These are phyloP conservation scores for Coptotermes formosanus DNA, from an alignment of 1,140 invertebrate species.

Conservation along the genomic window DNA sequence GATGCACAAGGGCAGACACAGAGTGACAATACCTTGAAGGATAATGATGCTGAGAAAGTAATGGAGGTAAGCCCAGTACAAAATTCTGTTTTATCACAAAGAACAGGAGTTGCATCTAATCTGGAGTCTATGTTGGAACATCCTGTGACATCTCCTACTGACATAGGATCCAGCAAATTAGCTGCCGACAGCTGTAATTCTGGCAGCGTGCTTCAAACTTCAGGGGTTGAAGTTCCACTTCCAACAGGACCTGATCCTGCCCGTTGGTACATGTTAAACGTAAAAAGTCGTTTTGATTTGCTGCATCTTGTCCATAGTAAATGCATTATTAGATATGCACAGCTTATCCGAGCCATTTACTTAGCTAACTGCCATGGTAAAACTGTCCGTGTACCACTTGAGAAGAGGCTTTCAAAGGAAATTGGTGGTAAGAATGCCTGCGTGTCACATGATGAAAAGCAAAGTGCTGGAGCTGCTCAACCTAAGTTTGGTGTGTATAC, in stretches of 20 bases:
- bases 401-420: background rate
- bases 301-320: background rate
- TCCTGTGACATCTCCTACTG: background rate
- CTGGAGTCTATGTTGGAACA: background rate
- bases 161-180: background rate
- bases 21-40: background rate
- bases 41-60: background rate
- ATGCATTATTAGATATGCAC: constrained; percentile 7
- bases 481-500: constrained; percentile 11
- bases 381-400: constrained; percentile 21
- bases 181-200: background rate
- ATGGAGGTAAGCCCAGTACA: background rate
- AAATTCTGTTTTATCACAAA: background rate
- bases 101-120: background rate
- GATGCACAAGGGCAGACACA: background rate
- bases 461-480: background rate
- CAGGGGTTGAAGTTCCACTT: background rate
- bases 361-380: constrained; percentile 10
- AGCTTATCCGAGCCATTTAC: background rate
- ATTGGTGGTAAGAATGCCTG: too few relatives aligned
- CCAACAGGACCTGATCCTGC: background rate
- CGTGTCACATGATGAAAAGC: background rate
- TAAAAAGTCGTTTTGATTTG: constrained; percentile 6
- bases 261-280: constrained; percentile 9
- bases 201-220: background rate